Base-by-base conservation (phyloP, 2,113 vertebrate species). In the Hylia prasina region DNA sequence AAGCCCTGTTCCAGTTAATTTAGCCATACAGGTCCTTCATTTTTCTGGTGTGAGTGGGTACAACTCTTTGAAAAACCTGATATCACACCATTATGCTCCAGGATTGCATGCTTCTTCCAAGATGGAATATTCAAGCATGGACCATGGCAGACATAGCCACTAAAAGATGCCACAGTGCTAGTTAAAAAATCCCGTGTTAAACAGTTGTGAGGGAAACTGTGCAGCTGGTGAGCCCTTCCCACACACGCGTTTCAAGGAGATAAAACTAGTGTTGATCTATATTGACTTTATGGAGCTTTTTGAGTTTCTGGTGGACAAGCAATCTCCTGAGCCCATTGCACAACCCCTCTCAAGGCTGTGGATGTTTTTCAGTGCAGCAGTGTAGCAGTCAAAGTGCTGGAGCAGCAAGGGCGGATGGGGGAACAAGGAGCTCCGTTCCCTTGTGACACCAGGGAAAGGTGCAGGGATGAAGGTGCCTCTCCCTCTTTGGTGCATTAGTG, bases 381-480 rank as follows among this genome's bases (percentile, higher is more conserved):
- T 48, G 56, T 2, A 33, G 27, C 54, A 48, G 51, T 78, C 6
- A 1, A 12, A 17, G 22, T 15, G 47, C 19, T 51, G 28, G 58
- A 35, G 63, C 37, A 8, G 45, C 0, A 1, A 65, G 64, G 40
- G 16, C 0, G 0, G 48, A 6, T 0, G 1, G 21, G 19, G 42
- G 9, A 42, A 31, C 42, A 24, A 61, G 30, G 15, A 54, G 13
- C 24, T 82, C 87, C 1, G 1, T 19, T 88, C 14, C 45, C 64
- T 73, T 54, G 33, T 0, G 0, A 60, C 53, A 61, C 23, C 39
- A 57, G 40, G 48, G 16, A 45, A 51, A 39, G 61, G 17, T 2
- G 5, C 37, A 11, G 33, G 19, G 58, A 25, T 3, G 3, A 71
- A 87, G 17, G 31, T 16, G 11, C 28, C 28, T 40, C 76, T 54